phyloP scores from a whole-genome alignment of 2,888 invertebrate genomes.

The Eupithecia exiguata region DNA sequence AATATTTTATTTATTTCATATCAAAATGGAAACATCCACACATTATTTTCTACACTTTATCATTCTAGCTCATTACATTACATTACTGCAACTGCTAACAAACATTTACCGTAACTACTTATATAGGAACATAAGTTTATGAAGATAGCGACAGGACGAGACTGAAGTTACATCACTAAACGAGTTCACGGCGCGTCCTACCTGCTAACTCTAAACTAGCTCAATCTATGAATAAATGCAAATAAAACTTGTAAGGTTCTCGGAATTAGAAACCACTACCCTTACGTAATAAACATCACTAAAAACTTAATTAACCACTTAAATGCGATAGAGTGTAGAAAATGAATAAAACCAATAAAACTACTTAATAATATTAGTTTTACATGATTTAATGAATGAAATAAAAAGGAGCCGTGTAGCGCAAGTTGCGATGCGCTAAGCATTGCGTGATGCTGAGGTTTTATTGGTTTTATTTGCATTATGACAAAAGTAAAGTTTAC shows the following conservation, averaged over 20 bases:
- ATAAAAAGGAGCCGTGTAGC: slow-evolving; percentile 8
- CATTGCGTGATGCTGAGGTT: slow-evolving; percentile 48
- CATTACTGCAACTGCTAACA: slow-evolving; percentile 37
- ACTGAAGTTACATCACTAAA: background rate
- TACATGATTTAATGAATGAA: slow-evolving; percentile 29
- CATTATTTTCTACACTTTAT: slow-evolving; percentile 83
- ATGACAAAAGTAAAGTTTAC: slow-evolving; percentile 63
- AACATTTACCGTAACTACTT: slow-evolving; percentile 62
- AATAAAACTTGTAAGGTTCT: slow-evolving; percentile 41
- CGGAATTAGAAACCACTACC: slow-evolving; percentile 42
- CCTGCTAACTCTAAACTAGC: slow-evolving; percentile 53
- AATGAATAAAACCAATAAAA: slow-evolving; percentile 80
- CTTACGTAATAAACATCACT: slow-evolving; percentile 40
- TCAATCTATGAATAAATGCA: slow-evolving; percentile 45
- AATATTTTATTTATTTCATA: slow-evolving; percentile 82
- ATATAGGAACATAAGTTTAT: slow-evolving; percentile 74
- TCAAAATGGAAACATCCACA: slow-evolving; percentile 80
- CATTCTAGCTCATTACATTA: slow-evolving; percentile 54
- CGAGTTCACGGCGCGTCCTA: slow-evolving; percentile 39
- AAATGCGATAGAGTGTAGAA: slow-evolving; percentile 82
- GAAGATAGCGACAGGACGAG: slow-evolving; percentile 62
- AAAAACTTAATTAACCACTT: slow-evolving; percentile 45
- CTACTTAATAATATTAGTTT: slow-evolving; percentile 47
- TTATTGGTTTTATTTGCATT: slow-evolving; percentile 72
- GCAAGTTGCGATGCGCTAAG: background rate